Evolutionary conservation across 2,888 invertebrate species (phyloP).

Genomic region (Diaperis boleti): DNA sequence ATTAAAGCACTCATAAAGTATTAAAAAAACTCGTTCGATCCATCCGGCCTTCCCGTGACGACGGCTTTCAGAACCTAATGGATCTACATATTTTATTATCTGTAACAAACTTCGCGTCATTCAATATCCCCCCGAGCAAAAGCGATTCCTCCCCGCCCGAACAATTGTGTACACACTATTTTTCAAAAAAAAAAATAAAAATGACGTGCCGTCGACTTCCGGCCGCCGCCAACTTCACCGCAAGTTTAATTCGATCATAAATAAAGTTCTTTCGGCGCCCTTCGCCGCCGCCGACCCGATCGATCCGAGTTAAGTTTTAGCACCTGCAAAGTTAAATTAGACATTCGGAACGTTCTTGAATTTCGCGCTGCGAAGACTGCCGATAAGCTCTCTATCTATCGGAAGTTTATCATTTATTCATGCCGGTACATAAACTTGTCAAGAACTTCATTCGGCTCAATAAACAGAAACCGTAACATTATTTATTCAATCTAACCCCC

Average conservation of each 20-base stretch:
- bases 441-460: conserved; percentile 46
- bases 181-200: conserved; percentile 17
- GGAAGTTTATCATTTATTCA: conserved; percentile 46
- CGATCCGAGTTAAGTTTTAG: conserved; percentile 71
- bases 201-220: conserved; percentile 20
- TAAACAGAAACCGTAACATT: conserved; percentile 45
- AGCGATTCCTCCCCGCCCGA: too few species aligned
- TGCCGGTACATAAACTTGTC: conserved; percentile 45
- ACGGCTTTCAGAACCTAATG: conserved; percentile 55
- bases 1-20: conserved; percentile 16
- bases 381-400: conserved; percentile 43
- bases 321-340: conserved; percentile 44
- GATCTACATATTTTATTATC: conserved; percentile 59
- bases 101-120: conserved; percentile 53
- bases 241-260: conserved; percentile 41
- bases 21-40: conserved; percentile 30
- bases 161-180: conserved; percentile 1
- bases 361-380: conserved; percentile 33
- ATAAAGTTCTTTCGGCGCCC: conserved; percentile 38
- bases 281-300: conserved; percentile 21
- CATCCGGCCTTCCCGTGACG: conserved; percentile 28
- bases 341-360: conserved; percentile 37
- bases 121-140: conserved; percentile 53
- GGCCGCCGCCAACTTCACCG: conserved; percentile 17
- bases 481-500: conserved; percentile 42